A percentile compares a stretch with the other conserved stretches of the same genome.
These are phyloP conservation scores for Brotula barbata DNA, from an alignment of 2,797 vertebrate species.

Conservation along the genomic window DNA sequence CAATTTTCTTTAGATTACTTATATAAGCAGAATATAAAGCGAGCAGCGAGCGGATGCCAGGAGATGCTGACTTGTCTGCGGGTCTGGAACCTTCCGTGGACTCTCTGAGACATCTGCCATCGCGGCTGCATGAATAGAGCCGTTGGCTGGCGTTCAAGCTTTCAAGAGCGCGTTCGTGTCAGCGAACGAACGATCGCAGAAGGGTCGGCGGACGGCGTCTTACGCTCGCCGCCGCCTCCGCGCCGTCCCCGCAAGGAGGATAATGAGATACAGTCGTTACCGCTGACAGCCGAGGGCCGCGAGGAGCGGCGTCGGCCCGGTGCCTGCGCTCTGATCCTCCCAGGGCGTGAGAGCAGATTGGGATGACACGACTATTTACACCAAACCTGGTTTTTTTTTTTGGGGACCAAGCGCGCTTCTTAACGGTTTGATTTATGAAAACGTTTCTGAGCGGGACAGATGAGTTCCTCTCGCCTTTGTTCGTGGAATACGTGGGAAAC, in stretches of 20 bases:
- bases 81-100: slow-evolving; percentile 65
- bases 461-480: slow-evolving; percentile 1
- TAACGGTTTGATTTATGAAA: slow-evolving; percentile 3
- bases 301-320: slow-evolving; percentile 44
- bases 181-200: slow-evolving; percentile 61
- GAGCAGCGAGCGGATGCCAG: slow-evolving; percentile 31
- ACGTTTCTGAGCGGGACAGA: slow-evolving; percentile 13
- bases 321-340: slow-evolving; percentile 56
- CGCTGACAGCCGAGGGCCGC: slow-evolving; percentile 69
- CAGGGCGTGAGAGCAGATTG: slow-evolving; percentile 44
- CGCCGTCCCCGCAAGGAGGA: slow-evolving; percentile 59
- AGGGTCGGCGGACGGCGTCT: slow-evolving; percentile 66
- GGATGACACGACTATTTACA: slow-evolving; percentile 41
- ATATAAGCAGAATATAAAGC: slow-evolving; percentile 13
- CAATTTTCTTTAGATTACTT: neutral
- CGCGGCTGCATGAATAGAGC: slow-evolving; percentile 68
- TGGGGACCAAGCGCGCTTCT: neutral
- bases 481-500: neutral
- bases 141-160: slow-evolving; percentile 74
- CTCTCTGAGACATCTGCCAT: slow-evolving; percentile 73
- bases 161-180: slow-evolving; percentile 69
- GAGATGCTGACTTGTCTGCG: slow-evolving; percentile 27
- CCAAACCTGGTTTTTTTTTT: slow-evolving; percentile 35
- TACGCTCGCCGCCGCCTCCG: slow-evolving; percentile 58
- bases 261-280: slow-evolving; percentile 78